A percentile compares a stretch with the other conserved stretches of the same genome.
Conservation (phyloP, 2,888 invertebrate species). For the Synanthedon andrenaeformis region DNA sequence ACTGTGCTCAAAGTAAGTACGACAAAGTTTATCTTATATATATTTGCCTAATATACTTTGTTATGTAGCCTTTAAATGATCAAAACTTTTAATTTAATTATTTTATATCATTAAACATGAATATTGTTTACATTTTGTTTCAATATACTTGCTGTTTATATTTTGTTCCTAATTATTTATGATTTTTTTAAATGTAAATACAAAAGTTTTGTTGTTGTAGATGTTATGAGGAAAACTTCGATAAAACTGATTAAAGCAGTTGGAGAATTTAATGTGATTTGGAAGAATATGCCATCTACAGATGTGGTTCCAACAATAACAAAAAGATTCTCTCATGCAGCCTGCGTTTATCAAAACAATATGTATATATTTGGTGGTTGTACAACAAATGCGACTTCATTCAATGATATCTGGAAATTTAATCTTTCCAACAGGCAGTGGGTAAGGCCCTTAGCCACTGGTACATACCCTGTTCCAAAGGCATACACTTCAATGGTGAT, state of each 20-base stretch:
- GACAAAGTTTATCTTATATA: too few relatives aligned
- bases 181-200: too few relatives aligned
- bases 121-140: neutral
- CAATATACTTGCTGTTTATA: too few relatives aligned
- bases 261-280: constrained; percentile 79
- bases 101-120: neutral
- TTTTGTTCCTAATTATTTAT: too few relatives aligned
- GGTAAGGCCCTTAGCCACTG: constrained; percentile 86
- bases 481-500: constrained; percentile 94
- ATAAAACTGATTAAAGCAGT: constrained; percentile 83
- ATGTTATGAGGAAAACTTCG: constrained; percentile 81
- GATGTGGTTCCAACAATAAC: constrained; percentile 82
- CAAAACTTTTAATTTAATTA: neutral
- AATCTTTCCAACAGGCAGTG: constrained; percentile 88
- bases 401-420: constrained; percentile 96
- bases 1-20: constrained; percentile 83
- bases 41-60: neutral
- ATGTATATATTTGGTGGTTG: constrained; percentile 98
- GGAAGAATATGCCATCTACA: constrained; percentile 74
- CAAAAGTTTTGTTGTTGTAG: constrained; percentile 55
- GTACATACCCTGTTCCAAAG: constrained; percentile 93
- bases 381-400: constrained; percentile 92
- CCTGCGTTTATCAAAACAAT: constrained; percentile 83
- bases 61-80: neutral
- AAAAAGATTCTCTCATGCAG: constrained; percentile 92